phyloP scores from a whole-genome alignment of 2,888 invertebrate species.

The Drosophila heteroneura region DNA sequence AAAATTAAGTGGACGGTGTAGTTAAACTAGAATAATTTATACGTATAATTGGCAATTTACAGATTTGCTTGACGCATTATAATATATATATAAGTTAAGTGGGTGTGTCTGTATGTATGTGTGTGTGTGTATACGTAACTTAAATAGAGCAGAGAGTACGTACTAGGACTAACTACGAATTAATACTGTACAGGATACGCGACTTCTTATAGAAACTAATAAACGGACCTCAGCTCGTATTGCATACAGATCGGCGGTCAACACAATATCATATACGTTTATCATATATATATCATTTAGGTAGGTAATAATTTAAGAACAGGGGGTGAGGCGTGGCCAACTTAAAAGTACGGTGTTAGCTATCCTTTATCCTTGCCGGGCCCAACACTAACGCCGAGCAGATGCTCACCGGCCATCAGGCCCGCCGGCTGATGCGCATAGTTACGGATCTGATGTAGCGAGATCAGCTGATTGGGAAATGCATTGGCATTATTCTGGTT shows the following conservation, averaged over 20 bases:
- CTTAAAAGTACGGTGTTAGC: conserved; percentile 84
- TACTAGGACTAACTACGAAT: conserved; percentile 72
- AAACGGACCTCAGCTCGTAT: conserved; percentile 43
- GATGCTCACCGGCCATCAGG: conserved; percentile 89
- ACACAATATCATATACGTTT: conserved; percentile 35
- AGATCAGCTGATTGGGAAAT: conserved; percentile 97
- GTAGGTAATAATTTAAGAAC: conserved; percentile 30
- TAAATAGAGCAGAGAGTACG: conserved; percentile 29
- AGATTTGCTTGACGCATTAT: conserved; percentile 30
- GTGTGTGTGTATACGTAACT: conserved; percentile 25
- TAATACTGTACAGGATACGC: conserved; percentile 76
- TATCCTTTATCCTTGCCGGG: conserved; percentile 85
- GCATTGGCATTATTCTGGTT: conserved; percentile 87
- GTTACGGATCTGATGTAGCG: conserved; percentile 97
- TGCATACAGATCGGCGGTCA: conserved; percentile 61
- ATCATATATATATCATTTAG: conserved; percentile 15
- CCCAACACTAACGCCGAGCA: conserved; percentile 86
- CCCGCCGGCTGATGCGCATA: conserved; percentile 96
- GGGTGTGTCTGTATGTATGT: conserved; percentile 2
- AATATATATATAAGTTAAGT: conserved; percentile 23
- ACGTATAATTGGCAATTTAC: conserved; percentile 64
- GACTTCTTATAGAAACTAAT: conserved; percentile 44
- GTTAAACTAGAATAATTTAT: conserved; percentile 48
- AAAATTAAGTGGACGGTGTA: conserved; percentile 61
- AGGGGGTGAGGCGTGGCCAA: conserved; percentile 37